Base-by-base conservation (phyloP, 2,888 invertebrate species). In the Drosophila atripex region DNA sequence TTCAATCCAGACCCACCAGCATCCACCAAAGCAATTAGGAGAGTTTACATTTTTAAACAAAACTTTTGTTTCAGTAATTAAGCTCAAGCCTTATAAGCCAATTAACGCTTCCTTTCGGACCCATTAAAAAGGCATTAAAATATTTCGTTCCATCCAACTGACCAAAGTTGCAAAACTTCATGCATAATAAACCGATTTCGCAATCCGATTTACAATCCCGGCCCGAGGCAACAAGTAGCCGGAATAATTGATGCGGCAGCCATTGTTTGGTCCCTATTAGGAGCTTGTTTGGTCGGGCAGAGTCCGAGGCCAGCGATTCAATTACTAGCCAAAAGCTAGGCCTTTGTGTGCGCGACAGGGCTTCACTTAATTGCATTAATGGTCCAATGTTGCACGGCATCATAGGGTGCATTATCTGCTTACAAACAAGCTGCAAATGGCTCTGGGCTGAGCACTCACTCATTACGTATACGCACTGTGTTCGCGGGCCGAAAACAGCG, bases 331-430 rank as follows among this genome's bases (percentile, higher is more conserved):
- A 65, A 65, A 65, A 49, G 41, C 41, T 35, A 28, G 25, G 21
- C 45, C 47, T 47, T 61, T 59, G 60, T 59, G 46, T 23, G 21
- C 35, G 12, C 3, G 12, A 2, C 14, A 32, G 32, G 32, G 58
- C 59, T 12, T 46, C 23, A 64, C 25, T 32, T 65, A 65, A 65
- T 65, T 64, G 65, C 55, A 55, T 55, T 65, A 65, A 32, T 35
- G 47, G 32, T 43, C 54, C 32, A 16, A 25, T 25, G 32, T 30
- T 49, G 47, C 46, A n/a, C 14, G 9, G 38, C 66, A 14, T 54
- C 41, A 55, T 55, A 65, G 49, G 47, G 47, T 49, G 66, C 28
- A 65, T 55, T 66, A 66, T 35, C 66, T 49, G 49, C 32, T 35
- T 18, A 9, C 39, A 41, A n/a, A 11, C 23, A 50, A 9, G n/a